Conservation (phyloP, 2,113 vertebrate genomes). For the Pseudorectes ferrugineus region DNA sequence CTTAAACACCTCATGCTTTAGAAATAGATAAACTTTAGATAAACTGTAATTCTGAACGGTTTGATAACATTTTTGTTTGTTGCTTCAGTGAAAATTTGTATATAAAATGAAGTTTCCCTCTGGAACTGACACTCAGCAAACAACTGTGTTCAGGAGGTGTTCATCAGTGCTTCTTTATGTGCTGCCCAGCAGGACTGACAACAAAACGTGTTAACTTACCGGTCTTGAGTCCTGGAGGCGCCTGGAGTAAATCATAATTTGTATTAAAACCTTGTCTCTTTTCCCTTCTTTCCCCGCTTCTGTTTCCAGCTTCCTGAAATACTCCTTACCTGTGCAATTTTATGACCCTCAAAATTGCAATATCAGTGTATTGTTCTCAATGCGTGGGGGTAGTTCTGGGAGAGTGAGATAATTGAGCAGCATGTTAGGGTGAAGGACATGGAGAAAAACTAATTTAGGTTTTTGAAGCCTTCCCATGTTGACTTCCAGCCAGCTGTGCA, state of each 20-base stretch:
- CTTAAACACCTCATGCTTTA: neutral
- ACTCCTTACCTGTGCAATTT: neutral
- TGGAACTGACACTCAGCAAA: neutral
- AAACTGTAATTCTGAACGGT: neutral
- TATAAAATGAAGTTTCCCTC: neutral
- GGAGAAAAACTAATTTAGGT: neutral
- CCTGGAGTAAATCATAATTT: neutral
- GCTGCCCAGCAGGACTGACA: neutral
- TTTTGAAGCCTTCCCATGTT: neutral
- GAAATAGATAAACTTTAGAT: neutral
- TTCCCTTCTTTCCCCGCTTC: fast-evolving
- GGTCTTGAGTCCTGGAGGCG: neutral
- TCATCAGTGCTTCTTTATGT: neutral
- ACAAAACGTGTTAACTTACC: neutral
- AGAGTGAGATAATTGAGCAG: neutral
- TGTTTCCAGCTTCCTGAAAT: neutral
- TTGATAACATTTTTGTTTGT: neutral
- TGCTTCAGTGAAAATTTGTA: neutral
- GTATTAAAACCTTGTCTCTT: neutral
- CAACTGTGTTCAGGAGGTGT: neutral
- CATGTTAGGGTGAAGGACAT: neutral
- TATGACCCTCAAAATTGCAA: neutral
- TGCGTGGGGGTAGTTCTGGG: neutral
- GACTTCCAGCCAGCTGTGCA: neutral
- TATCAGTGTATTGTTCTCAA: neutral